A percentile compares a stretch with the other conserved stretches of the same genome.
phyloP scores from a whole-genome alignment of 2,888 invertebrate genomes.

The Drosophila putrida region DNA sequence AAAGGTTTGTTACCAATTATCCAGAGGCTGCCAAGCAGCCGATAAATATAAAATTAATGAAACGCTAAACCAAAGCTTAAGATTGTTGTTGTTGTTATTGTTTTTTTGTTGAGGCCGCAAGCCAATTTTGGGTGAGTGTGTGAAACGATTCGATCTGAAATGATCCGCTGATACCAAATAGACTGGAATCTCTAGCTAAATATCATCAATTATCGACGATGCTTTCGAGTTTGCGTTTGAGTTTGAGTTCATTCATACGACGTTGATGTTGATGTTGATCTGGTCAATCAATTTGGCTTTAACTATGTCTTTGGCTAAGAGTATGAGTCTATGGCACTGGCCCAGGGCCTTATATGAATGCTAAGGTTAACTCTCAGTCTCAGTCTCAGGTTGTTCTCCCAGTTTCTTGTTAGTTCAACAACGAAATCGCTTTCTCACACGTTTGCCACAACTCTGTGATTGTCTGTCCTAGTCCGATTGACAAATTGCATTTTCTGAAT shows the following conservation, averaged over 20 bases:
- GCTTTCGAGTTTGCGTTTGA: constrained; percentile 59
- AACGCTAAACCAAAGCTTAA: constrained; percentile 30
- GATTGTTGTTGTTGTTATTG: constrained; percentile 6
- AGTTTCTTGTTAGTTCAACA: constrained; percentile 51
- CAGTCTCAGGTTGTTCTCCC: constrained; percentile 5
- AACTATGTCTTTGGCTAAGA: constrained; percentile 31
- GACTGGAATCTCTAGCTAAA: constrained; percentile 44
- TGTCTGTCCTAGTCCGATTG: constrained; percentile 54
- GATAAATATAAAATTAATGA: constrained; percentile 62
- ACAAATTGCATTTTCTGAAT: constrained; percentile 75
- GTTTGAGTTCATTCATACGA: constrained; percentile 66
- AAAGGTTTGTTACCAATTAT: constrained; percentile 43
- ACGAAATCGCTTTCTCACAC: constrained; percentile 74
- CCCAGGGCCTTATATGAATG: constrained; percentile 40
- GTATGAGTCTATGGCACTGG: constrained; percentile 12
- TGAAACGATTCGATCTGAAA: constrained; percentile 61
- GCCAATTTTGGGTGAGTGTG: constrained; percentile 63
- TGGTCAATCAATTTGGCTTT: constrained; percentile 77
- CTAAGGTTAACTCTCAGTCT: constrained; percentile 20
- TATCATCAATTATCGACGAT: constrained; percentile 72
- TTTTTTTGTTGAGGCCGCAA: constrained; percentile 43
- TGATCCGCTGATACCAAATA: constrained; percentile 56
- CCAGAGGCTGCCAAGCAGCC: constrained; percentile 27
- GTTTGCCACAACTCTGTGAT: constrained; percentile 39
- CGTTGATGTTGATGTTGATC: constrained; percentile 50